Evolutionary conservation across 2,113 vertebrate species (phyloP).

Genomic region (Phaetusa simplex): DNA sequence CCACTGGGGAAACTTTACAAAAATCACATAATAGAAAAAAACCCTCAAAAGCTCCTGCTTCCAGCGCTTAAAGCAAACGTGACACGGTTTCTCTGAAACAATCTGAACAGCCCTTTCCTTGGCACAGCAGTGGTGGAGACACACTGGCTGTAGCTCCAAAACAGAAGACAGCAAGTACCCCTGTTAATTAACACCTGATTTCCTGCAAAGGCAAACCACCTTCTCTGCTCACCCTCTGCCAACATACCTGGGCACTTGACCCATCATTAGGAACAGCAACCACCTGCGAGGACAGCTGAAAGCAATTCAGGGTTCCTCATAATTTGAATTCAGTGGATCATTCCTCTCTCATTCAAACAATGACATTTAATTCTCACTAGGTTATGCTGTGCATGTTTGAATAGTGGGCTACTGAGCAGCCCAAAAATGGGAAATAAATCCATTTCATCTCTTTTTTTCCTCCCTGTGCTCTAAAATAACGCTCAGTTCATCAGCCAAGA

Average conservation of each 20-base stretch:
- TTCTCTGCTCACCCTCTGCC: neutral
- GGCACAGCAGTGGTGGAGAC: neutral
- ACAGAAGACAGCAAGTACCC: neutral
- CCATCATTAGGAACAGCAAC: neutral
- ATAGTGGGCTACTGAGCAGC: neutral
- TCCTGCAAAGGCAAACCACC: neutral
- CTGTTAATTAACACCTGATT: neutral
- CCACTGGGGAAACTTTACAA: neutral
- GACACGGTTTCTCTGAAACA: neutral
- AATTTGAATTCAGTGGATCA: neutral
- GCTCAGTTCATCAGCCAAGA: neutral
- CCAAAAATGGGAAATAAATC: neutral
- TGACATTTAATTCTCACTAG: neutral
- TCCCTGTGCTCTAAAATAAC: neutral
- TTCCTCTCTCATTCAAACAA: neutral
- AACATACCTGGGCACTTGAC: neutral
- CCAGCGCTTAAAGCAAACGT: neutral
- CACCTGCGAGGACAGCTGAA: neutral
- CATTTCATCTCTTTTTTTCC: neutral
- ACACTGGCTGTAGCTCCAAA: neutral
- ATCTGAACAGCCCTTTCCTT: neutral
- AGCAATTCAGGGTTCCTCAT: neutral
- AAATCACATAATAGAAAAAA: neutral
- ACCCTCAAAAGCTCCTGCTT: neutral
- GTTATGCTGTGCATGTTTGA: neutral